Evolutionary conservation across 2,797 vertebrate species (phyloP), one percentile per base, ranked within the genome.

Genomic region (Monodelphis domestica): DNA sequence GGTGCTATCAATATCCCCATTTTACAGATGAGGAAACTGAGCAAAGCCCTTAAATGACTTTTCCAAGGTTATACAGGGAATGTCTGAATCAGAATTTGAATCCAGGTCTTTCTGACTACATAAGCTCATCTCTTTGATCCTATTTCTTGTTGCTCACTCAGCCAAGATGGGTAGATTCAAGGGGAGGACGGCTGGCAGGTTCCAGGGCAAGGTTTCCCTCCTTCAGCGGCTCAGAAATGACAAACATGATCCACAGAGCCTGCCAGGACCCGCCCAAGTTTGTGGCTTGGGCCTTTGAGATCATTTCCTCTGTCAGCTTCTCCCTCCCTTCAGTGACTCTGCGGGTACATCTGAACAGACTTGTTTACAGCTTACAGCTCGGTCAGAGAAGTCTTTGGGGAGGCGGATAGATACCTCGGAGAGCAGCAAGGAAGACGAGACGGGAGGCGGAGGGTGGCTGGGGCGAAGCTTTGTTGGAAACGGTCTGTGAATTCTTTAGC

Each of bases 261-360:
- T 3, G 0, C 0, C 1, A 30, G 52, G 0, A 51, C 91, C 63
- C 89, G 3, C 91, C 94, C 59, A 56, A 87, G 91, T 33, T 90
- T 12, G 26, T 0, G 88, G 89, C 91, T 33, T 45, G 54, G 10
- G 91, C 1, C 10, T 0, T 12, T 53, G 59, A 56, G 33, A 3
- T 93, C 1, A 11, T 52, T 97, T 97, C 97, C 97, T 63, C 96
- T 0, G 88, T 7, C 92, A 5, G 92, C 56, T n/a, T n/a, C n/a
- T 88, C 24, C 59, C 33, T 88, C 78, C 87, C 90, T 0, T 1
- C 0, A 0, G 15, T 45, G 21, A 12, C 1, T 94, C 84, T 45
- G 24, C 91, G n/a, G 56, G 24, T 0, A 26, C 57, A 53, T 29
- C 0, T 90, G 7, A 0, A 56, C 59, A 17, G 28, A 28, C 15